Evolutionary conservation across 2,888 invertebrate species (phyloP), one percentile per base, ranked within the genome.

Genomic region (Adela reaumurella): DNA sequence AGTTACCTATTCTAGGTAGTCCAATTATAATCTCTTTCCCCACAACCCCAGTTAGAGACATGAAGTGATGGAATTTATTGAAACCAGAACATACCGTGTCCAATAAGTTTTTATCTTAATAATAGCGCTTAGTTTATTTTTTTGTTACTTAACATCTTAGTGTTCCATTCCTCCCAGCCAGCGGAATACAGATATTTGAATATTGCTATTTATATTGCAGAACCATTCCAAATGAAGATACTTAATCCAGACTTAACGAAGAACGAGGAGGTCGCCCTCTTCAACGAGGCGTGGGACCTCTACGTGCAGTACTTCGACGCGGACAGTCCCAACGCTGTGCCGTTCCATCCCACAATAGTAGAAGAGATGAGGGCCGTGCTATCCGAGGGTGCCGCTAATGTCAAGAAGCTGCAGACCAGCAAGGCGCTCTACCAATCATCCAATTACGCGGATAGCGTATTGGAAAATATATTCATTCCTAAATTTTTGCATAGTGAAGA

Each of bases 401-500:
- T 70, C 14, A 50, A 46, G 44, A 74, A 88, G 62, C 73, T 93
- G 49, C 83, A 90, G 62, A 90, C 89, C 3, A 89, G 89, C 28
- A 82, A 87, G 51, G 88, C 90, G 0, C 67, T 92, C 28, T 92
- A 88, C 64, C 84, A 89, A 65, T 91, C 92, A 0, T 91, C 91
- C 60, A 88, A 92, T 59, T 85, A 88, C 64, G 87, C 88, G 1
- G 90, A 89, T 62, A 82, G 84, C 24, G 67, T 86, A 2, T 70
- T 93, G 56, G 92, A 92, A 65, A 85, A 83, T 55, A 81, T 84
- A 51, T 88, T 89, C 77, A 70, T 91, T 53, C 89, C 90, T 11
- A 81, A 86, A 59, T 93, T 92, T 71, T 85, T 90, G 65, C 90
- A 91, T 60, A 91, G 91, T 63, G 89, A 88, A 68, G 87, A 90